Base-by-base conservation (phyloP, 2,113 vertebrate species). In the Zosterops lateralis region DNA sequence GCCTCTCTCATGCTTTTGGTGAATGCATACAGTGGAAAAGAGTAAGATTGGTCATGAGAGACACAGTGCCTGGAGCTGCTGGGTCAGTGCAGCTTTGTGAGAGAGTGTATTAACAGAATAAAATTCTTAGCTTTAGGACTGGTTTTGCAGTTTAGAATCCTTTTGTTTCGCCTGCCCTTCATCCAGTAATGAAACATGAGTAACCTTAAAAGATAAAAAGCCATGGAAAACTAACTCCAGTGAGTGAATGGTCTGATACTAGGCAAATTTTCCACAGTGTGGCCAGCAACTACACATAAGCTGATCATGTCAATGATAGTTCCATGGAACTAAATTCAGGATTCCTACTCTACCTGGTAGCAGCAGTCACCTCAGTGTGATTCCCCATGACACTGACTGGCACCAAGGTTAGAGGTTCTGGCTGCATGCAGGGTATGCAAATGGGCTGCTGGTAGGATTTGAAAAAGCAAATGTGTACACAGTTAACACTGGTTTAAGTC, bases 271-370 rank as follows among this genome's bases (percentile, higher is more conserved):
- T 81, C 29, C 22, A 31, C 21, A 14, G 8, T 53, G 14, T 66
- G 14, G 34, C 3, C 2, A 44, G 28, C 28, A 80, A 1, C 31
- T 73, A 7, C 7, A 1, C 2, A 3, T 56, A 25, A 67, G 3
- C 16, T 50, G 72, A 24, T 4, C 21, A 67, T 4, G 7, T 42
- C 20, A 62, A 0, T 71, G 32, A 28, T 47, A 57, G 38, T 54
- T 76, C 10, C 12, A 6, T 45, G 32, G 48, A 75, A 40, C 24
- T 68, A 36, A 82, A 70, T 54, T 91, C 18, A 22, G 31, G 36
- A 65, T 57, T 87, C 26, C 40, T 73, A 26, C 29, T 90, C 29
- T 80, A 7, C 6, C 14, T 1, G 2, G 12, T 76, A 74, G 74
- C 48, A 86, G n/a, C 81, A 82, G 14, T 79, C 25, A 56, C 12